Base-by-base conservation (phyloP, 2,888 invertebrate species). In the Biston stratarius region DNA sequence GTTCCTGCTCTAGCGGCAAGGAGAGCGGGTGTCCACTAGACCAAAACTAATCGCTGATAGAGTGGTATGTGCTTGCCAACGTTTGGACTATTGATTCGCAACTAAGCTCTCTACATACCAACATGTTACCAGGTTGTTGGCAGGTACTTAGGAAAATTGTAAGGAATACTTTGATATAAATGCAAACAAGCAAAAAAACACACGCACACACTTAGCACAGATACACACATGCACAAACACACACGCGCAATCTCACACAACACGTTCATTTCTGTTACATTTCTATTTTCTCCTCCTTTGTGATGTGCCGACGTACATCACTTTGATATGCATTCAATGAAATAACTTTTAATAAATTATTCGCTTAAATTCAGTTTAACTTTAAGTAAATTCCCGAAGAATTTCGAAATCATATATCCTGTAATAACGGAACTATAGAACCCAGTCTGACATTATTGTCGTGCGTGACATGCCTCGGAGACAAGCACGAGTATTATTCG, bases 1-100 rank as follows among this genome's bases (percentile, higher is more conserved):
- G 75, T 76, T 77, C 77, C 77, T 77, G 75, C 75, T 77, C 78
- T 76, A 80, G 77, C 78, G 80, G 83, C 83, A 85, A 86, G 87
- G 83, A 86, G 84, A 83, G 83, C 85, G 84, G 82, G 84, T 83
- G 85, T 85, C 86, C 89, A 89, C 81, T 83, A 90, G 92, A 91
- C 89, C 92, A 91, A 88, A 86, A 89, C 89, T 92, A 92, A 93
- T 92, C 91, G 91, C 85, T 92, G 92, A 93, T 92, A 90, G 92
- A 93, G 90, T 86, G 84, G 86, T 86, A 85, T 88, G 86, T 83
- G 88, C 86, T 88, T 88, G 89, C 89, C 86, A 88, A 85, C 89
- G 87, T 87, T 88, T 85, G 84, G 87, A 87, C 87, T 89, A 91
- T 92, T 88, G 89, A 90, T 91, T 89, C 81, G 74, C 81, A 81